Evolutionary conservation across 2,113 vertebrate species (phyloP).

Genomic region (Pandion haliaetus): DNA sequence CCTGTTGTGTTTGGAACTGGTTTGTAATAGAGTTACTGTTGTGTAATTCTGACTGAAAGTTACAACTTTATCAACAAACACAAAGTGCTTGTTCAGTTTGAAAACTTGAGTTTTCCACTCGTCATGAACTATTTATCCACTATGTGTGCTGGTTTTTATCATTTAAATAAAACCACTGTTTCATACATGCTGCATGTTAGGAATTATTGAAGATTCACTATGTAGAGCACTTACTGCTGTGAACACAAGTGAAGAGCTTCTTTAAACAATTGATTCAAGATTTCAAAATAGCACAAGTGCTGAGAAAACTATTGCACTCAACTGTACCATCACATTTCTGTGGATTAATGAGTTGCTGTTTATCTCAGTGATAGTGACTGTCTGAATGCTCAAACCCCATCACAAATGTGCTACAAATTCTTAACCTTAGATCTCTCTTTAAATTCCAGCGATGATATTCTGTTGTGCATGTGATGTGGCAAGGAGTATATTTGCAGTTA

Average conservation of each 20-base stretch:
- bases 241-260: conserved; percentile 55
- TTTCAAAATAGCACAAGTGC: conserved; percentile 38
- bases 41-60: background rate
- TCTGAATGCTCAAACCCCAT: background rate
- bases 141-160: background rate
- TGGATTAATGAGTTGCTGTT: conserved; percentile 25
- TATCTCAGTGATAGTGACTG: background rate
- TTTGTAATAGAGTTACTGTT: background rate
- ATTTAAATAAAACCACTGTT: background rate
- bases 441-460: background rate
- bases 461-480: background rate
- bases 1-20: conserved; percentile 6
- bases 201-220: conserved; percentile 3
- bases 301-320: background rate
- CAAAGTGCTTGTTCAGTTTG: background rate
- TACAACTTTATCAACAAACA: background rate
- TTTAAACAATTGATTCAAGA: conserved; percentile 48
- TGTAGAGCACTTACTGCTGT: conserved; percentile 35
- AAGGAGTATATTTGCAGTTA: background rate
- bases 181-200: background rate
- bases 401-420: background rate
- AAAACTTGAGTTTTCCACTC: background rate
- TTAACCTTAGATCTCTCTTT: background rate
- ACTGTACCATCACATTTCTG: background rate
- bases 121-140: background rate